phyloP scores from a whole-genome alignment of 2,113 vertebrate genomes.

The Oreocharis arfaki region DNA sequence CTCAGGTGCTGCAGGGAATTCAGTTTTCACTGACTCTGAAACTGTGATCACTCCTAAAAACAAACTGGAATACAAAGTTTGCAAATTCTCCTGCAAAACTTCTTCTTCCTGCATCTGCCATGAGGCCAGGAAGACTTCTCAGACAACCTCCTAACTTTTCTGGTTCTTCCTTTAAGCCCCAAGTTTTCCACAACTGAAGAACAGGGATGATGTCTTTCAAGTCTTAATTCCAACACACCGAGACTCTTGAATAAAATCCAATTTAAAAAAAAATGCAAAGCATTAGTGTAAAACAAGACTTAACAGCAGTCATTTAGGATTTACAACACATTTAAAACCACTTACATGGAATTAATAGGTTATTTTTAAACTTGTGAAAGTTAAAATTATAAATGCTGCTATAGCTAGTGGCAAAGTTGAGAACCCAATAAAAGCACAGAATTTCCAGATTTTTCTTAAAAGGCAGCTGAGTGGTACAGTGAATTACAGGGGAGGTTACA shows the following conservation, averaged over 20 bases:
- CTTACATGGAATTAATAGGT: constrained; percentile 10
- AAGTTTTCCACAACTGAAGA: background rate
- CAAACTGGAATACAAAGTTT: background rate
- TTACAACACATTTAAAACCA: constrained; percentile 16
- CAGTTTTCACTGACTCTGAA: background rate
- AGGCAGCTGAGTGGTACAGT: background rate
- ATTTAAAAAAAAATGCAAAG: background rate
- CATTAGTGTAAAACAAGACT: background rate
- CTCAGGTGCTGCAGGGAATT: background rate
- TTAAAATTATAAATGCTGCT: constrained; percentile 19
- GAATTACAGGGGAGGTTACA: constrained; percentile 39
- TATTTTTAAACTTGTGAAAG: constrained; percentile 37
- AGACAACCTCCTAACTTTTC: background rate
- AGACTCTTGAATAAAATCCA: background rate
- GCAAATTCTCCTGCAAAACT: background rate
- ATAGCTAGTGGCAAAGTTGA: constrained; percentile 17
- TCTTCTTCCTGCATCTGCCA: background rate
- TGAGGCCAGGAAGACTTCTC: background rate
- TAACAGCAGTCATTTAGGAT: constrained; percentile 20
- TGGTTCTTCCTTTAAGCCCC: background rate
- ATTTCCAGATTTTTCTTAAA: constrained; percentile 36
- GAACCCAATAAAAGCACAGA: background rate
- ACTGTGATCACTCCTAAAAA: background rate
- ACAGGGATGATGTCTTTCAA: background rate
- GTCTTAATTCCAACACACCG: background rate